These are phyloP conservation scores for Onychostruthus taczanowskii DNA, from an alignment of 2,113 vertebrate species.

Conservation along the genomic window DNA sequence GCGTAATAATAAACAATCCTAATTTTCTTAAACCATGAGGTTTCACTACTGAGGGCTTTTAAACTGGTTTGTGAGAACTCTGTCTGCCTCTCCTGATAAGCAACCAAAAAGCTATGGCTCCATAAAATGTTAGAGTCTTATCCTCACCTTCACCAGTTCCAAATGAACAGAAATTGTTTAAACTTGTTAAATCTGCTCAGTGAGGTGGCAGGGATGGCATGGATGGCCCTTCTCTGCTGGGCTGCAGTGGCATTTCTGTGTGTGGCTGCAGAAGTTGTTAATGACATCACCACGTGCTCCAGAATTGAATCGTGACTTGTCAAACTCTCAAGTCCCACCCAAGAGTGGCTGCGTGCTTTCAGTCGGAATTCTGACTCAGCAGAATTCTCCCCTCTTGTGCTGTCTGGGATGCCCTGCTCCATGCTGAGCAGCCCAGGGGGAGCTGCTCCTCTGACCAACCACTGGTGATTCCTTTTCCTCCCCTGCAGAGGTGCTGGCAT, in stretches of 20 bases:
- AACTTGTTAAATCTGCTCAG: background rate
- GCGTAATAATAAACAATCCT: background rate
- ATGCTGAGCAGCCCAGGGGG: background rate
- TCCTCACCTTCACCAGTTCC: background rate
- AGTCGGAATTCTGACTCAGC: slow-evolving; percentile 5
- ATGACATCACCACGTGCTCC: background rate
- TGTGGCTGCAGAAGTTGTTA: background rate
- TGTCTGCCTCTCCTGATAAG: background rate
- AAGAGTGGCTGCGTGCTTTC: background rate
- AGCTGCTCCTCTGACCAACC: background rate
- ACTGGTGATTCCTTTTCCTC: background rate
- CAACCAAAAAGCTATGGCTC: background rate
- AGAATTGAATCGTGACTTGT: background rate
- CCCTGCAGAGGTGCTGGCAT: background rate
- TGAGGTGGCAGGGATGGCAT: background rate
- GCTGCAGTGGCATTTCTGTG: background rate
- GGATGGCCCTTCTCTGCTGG: background rate
- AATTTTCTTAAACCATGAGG: background rate
- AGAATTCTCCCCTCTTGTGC: background rate
- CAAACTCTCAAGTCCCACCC: background rate
- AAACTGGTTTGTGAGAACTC: background rate
- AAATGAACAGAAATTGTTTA: background rate
- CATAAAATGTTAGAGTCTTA: background rate
- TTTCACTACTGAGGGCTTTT: background rate
- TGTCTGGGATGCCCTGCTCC: background rate